Conservation (phyloP, 2,888 invertebrate species). For the Cenopis cana region DNA sequence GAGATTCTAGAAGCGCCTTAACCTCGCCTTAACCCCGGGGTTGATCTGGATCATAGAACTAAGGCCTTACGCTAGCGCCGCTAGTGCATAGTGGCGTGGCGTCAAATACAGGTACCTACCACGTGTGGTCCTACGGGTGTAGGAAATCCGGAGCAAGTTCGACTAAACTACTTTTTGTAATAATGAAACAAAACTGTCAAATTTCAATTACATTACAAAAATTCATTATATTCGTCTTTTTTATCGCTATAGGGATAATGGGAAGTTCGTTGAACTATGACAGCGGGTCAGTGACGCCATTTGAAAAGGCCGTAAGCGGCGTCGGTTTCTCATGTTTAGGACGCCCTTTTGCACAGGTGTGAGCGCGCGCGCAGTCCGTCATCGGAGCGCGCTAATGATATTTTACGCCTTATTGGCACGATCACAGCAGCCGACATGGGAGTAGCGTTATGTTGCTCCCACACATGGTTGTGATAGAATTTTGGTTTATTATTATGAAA, state of each 20-base stretch:
- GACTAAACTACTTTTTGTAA: neutral
- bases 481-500: neutral
- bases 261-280: constrained; percentile 56
- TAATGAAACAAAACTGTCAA: neutral
- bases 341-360: neutral
- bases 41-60: no score
- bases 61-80: no score
- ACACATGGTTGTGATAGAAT: constrained; percentile 10
- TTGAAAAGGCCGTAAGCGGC: neutral
- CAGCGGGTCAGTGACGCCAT: constrained; percentile 34
- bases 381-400: constrained; percentile 60
- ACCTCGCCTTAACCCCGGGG: no score
- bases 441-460: constrained; percentile 23
- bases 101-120: no score
- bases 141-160: neutral
- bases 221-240: constrained; percentile 1
- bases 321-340: neutral
- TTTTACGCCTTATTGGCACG: constrained; percentile 66
- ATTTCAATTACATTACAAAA: neutral
- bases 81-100: neutral
- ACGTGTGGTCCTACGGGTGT: no score
- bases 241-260: constrained; percentile 27
- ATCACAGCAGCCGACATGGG: constrained; percentile 36
- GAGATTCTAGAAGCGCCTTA: no score
- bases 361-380: constrained; percentile 13